Evolutionary conservation across 2,797 vertebrate genomes (phyloP).

Genomic region (Psittacula echo): DNA sequence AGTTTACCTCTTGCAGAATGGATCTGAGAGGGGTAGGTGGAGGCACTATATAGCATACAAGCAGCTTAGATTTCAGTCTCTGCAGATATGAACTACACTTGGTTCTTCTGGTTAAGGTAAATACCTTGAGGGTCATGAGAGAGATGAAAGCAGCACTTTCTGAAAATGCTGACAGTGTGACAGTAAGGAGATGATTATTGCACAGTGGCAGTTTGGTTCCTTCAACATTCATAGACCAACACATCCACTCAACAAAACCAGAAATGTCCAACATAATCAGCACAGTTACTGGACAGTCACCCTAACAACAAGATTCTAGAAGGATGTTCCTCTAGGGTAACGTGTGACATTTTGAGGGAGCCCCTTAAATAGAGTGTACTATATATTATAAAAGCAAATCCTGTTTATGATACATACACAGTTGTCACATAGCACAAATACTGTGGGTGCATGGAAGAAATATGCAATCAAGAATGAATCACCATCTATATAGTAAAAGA

Average conservation of each 20-base stretch:
- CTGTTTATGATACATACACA: neutral
- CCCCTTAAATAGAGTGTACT: neutral
- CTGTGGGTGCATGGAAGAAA: neutral
- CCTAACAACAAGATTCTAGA: neutral
- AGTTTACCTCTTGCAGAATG: neutral
- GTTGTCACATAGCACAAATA: neutral
- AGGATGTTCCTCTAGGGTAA: neutral
- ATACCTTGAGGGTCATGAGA: neutral
- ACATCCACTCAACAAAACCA: neutral
- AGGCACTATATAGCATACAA: neutral
- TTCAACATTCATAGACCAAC: neutral
- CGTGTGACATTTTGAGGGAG: neutral
- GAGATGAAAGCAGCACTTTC: neutral
- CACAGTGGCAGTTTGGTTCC: neutral
- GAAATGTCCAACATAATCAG: neutral
- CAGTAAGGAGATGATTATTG: neutral
- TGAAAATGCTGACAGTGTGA: neutral
- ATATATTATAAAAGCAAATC: neutral
- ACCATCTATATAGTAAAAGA: neutral
- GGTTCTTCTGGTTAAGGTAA: neutral
- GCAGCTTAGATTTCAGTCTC: neutral
- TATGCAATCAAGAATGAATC: neutral
- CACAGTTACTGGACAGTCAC: neutral
- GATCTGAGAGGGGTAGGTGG: neutral
- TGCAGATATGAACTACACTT: neutral